Conservation (phyloP, 2,888 invertebrate genomes). For the Trypoxylon attenuatum region DNA sequence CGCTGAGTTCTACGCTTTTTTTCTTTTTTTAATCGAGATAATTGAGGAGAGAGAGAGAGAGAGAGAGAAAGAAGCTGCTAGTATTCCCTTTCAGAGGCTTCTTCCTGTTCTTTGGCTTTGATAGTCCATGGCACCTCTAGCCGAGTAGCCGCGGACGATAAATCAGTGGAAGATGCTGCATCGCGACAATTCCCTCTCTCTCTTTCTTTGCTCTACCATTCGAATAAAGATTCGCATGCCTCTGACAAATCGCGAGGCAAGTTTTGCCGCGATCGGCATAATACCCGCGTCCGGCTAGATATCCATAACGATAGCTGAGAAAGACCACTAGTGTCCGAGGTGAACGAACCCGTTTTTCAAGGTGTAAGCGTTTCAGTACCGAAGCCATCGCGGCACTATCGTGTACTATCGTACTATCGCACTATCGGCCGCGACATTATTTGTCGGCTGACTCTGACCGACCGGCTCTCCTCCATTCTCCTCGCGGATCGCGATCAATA, state of each 20-base stretch:
- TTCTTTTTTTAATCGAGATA: no score
- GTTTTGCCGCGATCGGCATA: not conserved
- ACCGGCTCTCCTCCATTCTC: not conserved
- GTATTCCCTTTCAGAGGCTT: not conserved
- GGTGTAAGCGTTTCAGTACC: not conserved
- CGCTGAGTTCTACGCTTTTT: not conserved
- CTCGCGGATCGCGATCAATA: not conserved
- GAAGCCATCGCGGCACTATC: not conserved
- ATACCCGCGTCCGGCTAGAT: not conserved
- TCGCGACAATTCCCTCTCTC: not conserved
- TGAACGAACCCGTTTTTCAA: not conserved
- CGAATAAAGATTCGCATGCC: not conserved
- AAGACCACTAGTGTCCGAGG: not conserved
- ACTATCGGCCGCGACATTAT: not conserved
- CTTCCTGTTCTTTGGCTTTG: constrained; percentile 26
- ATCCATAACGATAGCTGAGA: not conserved
- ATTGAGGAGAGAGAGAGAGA: no score
- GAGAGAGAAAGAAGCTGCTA: not conserved
- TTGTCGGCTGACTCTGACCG: not conserved
- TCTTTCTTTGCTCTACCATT: no score
- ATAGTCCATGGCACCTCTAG: constrained; percentile 46
- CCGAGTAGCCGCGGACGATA: constrained; percentile 50
- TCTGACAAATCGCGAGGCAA: constrained; percentile 1
- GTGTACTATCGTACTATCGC: not conserved
- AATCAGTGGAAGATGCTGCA: constrained; percentile 50